Base-by-base conservation (phyloP, 2,797 vertebrate species). In the Bovichtus diacanthus region DNA sequence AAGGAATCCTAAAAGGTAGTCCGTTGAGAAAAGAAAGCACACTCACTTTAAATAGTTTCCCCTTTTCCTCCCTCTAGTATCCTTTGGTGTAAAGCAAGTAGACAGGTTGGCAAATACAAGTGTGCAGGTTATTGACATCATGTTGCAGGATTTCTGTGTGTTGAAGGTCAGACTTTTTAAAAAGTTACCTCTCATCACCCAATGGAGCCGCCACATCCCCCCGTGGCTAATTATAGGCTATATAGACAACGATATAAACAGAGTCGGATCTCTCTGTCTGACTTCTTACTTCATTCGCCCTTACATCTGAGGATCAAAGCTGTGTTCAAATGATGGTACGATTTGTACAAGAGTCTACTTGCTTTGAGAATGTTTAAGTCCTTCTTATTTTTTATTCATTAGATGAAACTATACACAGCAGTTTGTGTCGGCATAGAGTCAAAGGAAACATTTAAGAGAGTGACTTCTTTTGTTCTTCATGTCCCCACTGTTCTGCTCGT, bases 101-200 rank as follows among this genome's bases (percentile, higher is more conserved):
- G 72, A 77, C 69, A 67, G 71, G 61, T 49, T 54, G 55, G 59
- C 50, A 77, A 82, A 84, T 74, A 76, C 41, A 34, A 62, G 41
- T 60, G 25, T 60, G 23, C n/a, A 74, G 62, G 78, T 78, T 80
- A 72, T 68, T 86, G 73, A 83, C 58, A 59, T 79, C 49, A 21
- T 38, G 50, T 80, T 72, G 7, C 78, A 63, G 49, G 56, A 70
- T 74, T 56, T 75, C 10, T 69, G 10, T 12, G 27, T 65, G 60
- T 44, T 70, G 12, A 78, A 72, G 54, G 55, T 67, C 77, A 63
- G 5, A 41, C 46, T 76, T 76, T 70, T 66, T 51, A 39, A 41
- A 74, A 31, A 21, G 56, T 55, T 63, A 70, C 54, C 66, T 63
- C 31, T 63, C 38, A 41, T 50, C 19, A 34, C 16, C 18, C n/a